Conservation (phyloP, 2,888 invertebrate species). For the Kuschelorhynchus macadamiae region DNA sequence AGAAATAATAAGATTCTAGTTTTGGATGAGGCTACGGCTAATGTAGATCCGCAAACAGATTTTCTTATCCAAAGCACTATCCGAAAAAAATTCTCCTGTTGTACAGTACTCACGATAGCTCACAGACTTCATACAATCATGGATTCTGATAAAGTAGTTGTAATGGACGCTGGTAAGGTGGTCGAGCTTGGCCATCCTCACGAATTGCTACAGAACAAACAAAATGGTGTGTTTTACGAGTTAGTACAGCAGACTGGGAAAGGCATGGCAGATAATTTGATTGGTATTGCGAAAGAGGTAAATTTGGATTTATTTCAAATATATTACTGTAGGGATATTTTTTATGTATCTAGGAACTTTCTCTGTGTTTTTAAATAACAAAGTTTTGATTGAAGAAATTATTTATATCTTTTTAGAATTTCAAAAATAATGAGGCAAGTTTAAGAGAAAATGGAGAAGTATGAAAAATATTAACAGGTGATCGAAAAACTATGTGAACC, state of each 20-base stretch:
- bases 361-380: no score
- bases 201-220: conserved; percentile 71
- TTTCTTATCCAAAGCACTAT: conserved; percentile 84
- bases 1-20: conserved; percentile 67
- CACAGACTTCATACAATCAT: conserved; percentile 89
- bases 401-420: no score
- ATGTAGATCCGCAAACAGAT: conserved; percentile 85
- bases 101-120: conserved; percentile 88
- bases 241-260: conserved; percentile 80
- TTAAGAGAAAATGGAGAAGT: no score
- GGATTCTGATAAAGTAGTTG: conserved; percentile 86
- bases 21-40: conserved; percentile 83
- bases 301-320: neutral
- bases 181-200: conserved; percentile 85
- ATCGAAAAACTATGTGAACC: no score
- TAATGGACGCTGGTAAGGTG: conserved; percentile 83
- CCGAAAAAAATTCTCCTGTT: conserved; percentile 80
- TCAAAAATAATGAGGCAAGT: no score
- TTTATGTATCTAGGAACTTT: no score
- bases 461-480: no score
- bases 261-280: conserved; percentile 58
- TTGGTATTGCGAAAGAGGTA: conserved; percentile 56
- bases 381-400: no score
- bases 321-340: no score
- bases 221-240: conserved; percentile 58